Conservation (phyloP, 2,888 invertebrate genomes). For the Abrostola triplasia region DNA sequence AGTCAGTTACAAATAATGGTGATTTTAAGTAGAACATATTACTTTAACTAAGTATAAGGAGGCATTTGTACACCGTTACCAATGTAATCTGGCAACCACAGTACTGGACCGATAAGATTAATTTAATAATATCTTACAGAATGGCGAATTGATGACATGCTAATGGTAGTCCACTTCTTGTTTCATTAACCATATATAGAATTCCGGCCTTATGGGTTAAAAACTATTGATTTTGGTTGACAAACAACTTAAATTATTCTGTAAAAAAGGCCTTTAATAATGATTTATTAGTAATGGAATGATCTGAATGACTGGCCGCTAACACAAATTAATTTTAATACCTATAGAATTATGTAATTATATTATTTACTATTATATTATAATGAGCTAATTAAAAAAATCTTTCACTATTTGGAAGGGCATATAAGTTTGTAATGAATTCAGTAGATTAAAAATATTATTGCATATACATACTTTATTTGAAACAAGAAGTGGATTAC, state of each 20-base stretch:
- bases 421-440: too few species aligned
- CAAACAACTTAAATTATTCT: too few species aligned
- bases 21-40: background rate
- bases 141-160: slow-evolving; percentile 49
- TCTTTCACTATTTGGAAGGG: background rate
- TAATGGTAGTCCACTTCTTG: slow-evolving; percentile 33
- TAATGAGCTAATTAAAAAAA: too few species aligned
- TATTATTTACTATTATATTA: too few species aligned
- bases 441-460: background rate
- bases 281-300: too few species aligned
- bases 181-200: slow-evolving; percentile 15
- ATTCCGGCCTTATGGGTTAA: too few species aligned
- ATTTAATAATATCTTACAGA: slow-evolving; percentile 32
- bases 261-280: too few species aligned
- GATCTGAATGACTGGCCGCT: too few species aligned
- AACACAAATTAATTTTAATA: too few species aligned
- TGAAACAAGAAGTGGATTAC: slow-evolving; percentile 13
- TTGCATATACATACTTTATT: background rate
- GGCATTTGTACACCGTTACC: slow-evolving; percentile 2
- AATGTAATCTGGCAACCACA: slow-evolving; percentile 40
- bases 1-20: slow-evolving; percentile 8
- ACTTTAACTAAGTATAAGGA: background rate
- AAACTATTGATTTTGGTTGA: background rate
- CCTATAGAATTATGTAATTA: too few species aligned
- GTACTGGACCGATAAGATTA: slow-evolving; percentile 13